Conservation (phyloP, 2,888 invertebrate species). For the Listrodromus nycthemerus region DNA sequence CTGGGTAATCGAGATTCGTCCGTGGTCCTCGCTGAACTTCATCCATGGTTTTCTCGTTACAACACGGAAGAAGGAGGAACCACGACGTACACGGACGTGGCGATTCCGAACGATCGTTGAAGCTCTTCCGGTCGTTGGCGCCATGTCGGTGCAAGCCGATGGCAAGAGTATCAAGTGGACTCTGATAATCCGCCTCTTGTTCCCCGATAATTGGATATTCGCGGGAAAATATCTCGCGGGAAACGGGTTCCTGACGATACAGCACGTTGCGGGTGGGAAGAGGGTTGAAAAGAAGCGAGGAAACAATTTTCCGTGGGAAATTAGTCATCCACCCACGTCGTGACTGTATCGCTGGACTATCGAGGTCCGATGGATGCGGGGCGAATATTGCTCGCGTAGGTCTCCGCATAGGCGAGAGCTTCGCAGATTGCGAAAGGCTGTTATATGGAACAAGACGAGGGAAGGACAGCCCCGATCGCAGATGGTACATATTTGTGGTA, state of each 20-base stretch:
- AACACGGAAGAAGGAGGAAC: neutral
- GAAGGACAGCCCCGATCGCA: neutral
- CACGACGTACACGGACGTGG: neutral
- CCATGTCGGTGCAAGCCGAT: neutral
- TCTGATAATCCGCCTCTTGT: conserved; percentile 4
- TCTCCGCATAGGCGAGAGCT: neutral
- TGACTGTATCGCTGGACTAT: conserved; percentile 35
- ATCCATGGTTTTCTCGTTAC: too few species aligned
- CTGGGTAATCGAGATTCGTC: neutral
- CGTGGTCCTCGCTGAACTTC: too few species aligned
- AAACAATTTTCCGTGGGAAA: conserved; percentile 60
- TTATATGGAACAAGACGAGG: neutral
- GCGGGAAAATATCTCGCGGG: neutral
- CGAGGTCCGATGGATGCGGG: conserved; percentile 27
- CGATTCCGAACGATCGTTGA: neutral
- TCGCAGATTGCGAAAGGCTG: conserved; percentile 19
- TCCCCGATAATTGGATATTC: conserved; percentile 46
- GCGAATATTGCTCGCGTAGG: conserved; percentile 4
- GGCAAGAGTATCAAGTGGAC: neutral
- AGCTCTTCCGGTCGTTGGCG: neutral
- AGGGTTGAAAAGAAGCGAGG: neutral
- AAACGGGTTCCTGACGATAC: conserved; percentile 8
- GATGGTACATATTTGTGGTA: neutral
- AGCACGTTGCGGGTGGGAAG: conserved; percentile 1
- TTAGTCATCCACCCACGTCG: conserved; percentile 41